Evolutionary conservation across 2,113 vertebrate genomes (phyloP).

Genomic region (Callopanchax toddi): DNA sequence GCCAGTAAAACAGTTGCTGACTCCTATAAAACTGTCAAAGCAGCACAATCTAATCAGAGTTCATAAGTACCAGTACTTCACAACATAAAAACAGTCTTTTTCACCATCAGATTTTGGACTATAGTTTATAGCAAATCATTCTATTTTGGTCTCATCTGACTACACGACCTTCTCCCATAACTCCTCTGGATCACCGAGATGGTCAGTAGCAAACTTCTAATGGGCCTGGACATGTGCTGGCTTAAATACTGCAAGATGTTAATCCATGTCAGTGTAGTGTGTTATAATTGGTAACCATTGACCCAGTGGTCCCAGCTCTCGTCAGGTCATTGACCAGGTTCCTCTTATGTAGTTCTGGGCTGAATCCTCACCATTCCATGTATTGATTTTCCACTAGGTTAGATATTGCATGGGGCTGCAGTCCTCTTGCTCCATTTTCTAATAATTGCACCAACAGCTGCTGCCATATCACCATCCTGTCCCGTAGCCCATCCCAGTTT

Average conservation of each 20-base stretch:
- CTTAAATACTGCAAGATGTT: constrained; percentile 1
- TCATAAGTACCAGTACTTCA: no score
- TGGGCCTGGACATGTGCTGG: background rate
- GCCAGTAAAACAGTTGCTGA: background rate
- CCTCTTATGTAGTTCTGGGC: no score
- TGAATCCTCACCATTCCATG: no score
- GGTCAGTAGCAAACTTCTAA: background rate
- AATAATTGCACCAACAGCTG: background rate
- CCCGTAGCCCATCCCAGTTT: background rate
- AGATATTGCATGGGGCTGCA: no score
- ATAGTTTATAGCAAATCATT: no score
- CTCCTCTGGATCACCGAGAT: constrained; percentile 1
- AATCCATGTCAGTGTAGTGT: constrained; percentile 1
- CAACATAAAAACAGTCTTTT: no score
- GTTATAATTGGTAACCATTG: constrained; percentile 1
- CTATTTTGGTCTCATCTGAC: constrained; percentile 5
- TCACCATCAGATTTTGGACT: no score
- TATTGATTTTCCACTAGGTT: no score
- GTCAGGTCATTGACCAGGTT: background rate
- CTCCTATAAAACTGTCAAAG: no score
- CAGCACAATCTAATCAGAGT: no score
- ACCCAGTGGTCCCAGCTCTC: constrained; percentile 6
- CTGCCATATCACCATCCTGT: background rate
- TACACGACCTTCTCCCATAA: background rate
- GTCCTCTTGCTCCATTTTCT: background rate